A percentile compares a stretch with the other conserved stretches of the same genome.
Conservation (phyloP, 2,888 invertebrate species). For the Athalia cordata region DNA sequence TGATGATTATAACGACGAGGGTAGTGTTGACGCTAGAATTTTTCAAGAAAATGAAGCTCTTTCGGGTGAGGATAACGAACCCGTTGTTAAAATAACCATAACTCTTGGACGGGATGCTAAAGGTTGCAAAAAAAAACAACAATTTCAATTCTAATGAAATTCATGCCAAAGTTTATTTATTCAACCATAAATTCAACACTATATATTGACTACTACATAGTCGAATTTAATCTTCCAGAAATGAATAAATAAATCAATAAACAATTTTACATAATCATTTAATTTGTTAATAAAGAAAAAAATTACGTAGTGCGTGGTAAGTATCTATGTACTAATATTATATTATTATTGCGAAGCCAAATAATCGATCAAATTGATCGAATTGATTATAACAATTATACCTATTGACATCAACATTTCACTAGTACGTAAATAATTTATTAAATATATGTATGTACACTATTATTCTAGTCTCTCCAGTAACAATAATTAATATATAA, state of each 20-base stretch:
- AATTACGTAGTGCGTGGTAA: background rate
- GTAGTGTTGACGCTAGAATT: conserved; percentile 10
- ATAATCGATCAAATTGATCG: background rate
- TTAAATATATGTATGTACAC: no score
- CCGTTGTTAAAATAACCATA: conserved; percentile 47
- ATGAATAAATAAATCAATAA: background rate
- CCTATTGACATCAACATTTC: background rate
- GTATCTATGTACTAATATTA: background rate
- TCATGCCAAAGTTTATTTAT: background rate
- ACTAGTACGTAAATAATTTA: no score
- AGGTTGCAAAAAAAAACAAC: background rate
- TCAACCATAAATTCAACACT: background rate
- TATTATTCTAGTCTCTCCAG: no score
- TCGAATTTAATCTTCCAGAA: background rate
- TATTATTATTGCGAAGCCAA: background rate
- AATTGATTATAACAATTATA: background rate
- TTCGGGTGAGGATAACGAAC: conserved; percentile 33
- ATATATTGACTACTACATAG: background rate
- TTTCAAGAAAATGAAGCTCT: conserved; percentile 40
- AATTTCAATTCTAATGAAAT: background rate
- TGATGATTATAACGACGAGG: background rate
- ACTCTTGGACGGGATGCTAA: conserved; percentile 32
- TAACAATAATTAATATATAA: no score
- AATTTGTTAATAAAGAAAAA: background rate
- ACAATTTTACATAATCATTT: no score